Evolutionary conservation across 2,888 invertebrate genomes (phyloP).

Genomic region (Pterobdella sp.): DNA sequence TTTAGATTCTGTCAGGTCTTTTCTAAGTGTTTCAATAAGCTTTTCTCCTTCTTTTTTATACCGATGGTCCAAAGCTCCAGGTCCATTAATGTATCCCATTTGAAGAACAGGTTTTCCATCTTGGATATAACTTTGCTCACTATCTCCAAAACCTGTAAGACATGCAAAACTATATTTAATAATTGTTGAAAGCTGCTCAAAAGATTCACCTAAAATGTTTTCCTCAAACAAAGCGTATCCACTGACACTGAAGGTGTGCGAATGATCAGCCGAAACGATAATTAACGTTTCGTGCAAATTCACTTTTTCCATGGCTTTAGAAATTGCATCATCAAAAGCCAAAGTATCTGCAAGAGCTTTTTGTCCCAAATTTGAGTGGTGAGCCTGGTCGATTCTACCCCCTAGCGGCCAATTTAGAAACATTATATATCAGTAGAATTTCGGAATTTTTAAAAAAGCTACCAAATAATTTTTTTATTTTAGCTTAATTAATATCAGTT

Average conservation of each 20-base stretch:
- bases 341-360: constrained; percentile 69
- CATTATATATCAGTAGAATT: neutral
- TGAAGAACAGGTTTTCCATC: constrained; percentile 34
- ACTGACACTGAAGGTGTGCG: constrained; percentile 47
- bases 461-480: constrained; percentile 1
- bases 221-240: constrained; percentile 46
- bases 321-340: constrained; percentile 67
- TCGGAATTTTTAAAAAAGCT: neutral
- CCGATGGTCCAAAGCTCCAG: constrained; percentile 31
- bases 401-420: constrained; percentile 39
- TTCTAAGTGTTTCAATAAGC: constrained; percentile 11
- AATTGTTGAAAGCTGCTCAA: too few species aligned
- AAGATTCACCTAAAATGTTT: constrained; percentile 44
- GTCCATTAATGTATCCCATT: constrained; percentile 35
- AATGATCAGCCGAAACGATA: constrained; percentile 57
- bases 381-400: constrained; percentile 47
- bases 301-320: constrained; percentile 57
- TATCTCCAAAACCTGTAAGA: neutral
- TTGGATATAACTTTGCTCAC: neutral
- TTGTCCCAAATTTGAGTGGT: constrained; percentile 58
- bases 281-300: constrained; percentile 66
- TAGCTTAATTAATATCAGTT: neutral
- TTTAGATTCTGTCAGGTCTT: neutral
- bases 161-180: too few species aligned
- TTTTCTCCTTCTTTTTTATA: neutral